These are phyloP conservation scores for Hoplostethus mediterraneus DNA, from an alignment of 2,797 vertebrate species.

Conservation along the genomic window DNA sequence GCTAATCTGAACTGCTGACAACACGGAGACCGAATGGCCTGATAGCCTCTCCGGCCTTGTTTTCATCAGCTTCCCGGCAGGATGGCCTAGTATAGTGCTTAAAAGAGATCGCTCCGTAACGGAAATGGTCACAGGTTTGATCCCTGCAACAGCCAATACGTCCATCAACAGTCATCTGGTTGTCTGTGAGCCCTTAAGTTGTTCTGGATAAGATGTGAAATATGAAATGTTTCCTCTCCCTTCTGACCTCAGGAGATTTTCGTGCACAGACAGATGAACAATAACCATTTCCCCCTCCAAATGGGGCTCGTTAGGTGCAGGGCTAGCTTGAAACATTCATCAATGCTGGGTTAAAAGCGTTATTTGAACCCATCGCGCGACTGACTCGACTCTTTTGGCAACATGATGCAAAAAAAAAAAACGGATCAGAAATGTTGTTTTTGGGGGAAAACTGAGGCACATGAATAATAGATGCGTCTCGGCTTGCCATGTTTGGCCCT, in stretches of 20 bases:
- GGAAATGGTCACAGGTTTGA: constrained; percentile 18
- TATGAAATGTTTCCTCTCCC: constrained; percentile 44
- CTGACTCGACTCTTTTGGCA: constrained; percentile 61
- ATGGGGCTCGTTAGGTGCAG: constrained; percentile 49
- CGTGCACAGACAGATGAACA: constrained; percentile 39
- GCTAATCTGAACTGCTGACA: constrained; percentile 77
- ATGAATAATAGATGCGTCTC: constrained; percentile 79
- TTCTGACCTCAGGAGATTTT: constrained; percentile 35
- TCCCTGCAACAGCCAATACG: neutral
- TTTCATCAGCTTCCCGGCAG: constrained; percentile 62
- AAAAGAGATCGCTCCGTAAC: neutral
- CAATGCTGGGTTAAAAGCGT: constrained; percentile 64
- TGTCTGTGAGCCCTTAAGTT: constrained; percentile 23
- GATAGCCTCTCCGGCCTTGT: constrained; percentile 68
- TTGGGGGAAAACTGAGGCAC: constrained; percentile 54
- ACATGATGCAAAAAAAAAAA: constrained; percentile 60
- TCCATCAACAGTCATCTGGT: constrained; percentile 4
- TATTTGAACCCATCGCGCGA: constrained; percentile 65
- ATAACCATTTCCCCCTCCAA: constrained; percentile 34
- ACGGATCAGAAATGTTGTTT: constrained; percentile 70
- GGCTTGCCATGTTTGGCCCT: constrained; percentile 68
- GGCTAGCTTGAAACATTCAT: constrained; percentile 65
- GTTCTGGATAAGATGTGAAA: constrained; percentile 15
- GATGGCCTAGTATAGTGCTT: constrained; percentile 8
- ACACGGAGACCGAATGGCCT: constrained; percentile 57